Conservation (phyloP, 2,888 invertebrate species). For the Uropetala carovei region DNA sequence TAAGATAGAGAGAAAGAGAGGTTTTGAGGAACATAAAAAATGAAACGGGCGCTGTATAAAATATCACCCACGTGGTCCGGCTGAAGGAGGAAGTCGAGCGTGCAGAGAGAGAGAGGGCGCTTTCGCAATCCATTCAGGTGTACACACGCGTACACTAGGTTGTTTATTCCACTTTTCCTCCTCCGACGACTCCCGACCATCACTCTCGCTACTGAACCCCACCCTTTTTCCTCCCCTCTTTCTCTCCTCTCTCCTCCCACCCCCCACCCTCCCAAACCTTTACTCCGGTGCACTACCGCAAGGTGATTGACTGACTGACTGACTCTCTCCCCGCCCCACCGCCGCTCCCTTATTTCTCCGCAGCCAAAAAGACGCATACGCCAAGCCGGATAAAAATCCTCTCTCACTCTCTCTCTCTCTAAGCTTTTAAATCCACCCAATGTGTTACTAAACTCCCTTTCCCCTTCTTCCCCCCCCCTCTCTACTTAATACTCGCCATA, state of each 20-base stretch:
- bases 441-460: not conserved
- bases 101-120: not conserved
- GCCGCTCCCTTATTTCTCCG: too few relatives aligned
- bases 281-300: too few relatives aligned
- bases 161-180: not conserved
- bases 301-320: too few relatives aligned
- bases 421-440: too few relatives aligned
- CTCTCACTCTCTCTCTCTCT: too few relatives aligned
- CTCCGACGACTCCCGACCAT: not conserved
- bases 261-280: too few relatives aligned
- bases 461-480: not conserved
- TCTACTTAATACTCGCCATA: not conserved
- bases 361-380: too few relatives aligned
- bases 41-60: not conserved
- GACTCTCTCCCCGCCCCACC: too few relatives aligned
- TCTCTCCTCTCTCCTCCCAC: not conserved
- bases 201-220: not conserved
- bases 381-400: too few relatives aligned
- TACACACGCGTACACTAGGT: too few relatives aligned
- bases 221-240: not conserved
- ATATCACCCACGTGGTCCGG: constrained; percentile 1
- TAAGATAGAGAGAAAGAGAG: not conserved
- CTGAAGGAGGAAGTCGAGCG: constrained; percentile 5
- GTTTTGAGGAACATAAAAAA: too few relatives aligned
- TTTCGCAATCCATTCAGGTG: not conserved